phyloP scores from a whole-genome alignment of 2,888 invertebrate genomes.

The Folsomia candida region DNA sequence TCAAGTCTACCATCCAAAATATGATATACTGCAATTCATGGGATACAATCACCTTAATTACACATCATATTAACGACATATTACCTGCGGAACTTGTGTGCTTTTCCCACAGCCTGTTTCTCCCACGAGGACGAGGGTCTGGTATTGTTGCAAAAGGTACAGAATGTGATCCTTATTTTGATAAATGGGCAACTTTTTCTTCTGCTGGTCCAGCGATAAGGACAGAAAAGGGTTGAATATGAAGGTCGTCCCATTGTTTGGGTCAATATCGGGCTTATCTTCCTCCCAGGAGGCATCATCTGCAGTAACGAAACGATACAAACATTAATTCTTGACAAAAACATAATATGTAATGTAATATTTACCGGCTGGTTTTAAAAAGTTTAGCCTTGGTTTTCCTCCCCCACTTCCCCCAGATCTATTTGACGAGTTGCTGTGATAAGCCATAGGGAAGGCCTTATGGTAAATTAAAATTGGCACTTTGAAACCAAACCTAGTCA shows the following conservation, averaged over 20 bases:
- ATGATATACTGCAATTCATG: no score
- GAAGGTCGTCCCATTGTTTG: slow-evolving; percentile 63
- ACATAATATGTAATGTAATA: neutral
- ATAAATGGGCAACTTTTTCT: slow-evolving; percentile 82
- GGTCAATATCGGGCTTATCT: slow-evolving; percentile 61
- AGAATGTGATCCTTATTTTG: slow-evolving; percentile 81
- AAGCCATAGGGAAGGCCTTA: no score
- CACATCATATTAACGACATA: no score
- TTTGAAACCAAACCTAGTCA: no score
- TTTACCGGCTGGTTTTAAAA: slow-evolving; percentile 29
- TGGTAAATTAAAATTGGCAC: no score
- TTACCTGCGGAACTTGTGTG: slow-evolving; percentile 90
- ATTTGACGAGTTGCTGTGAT: no score
- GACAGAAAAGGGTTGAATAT: slow-evolving; percentile 82
- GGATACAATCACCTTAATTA: no score
- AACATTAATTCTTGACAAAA: neutral
- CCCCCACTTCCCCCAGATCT: slow-evolving; percentile 6
- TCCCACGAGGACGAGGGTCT: slow-evolving; percentile 57
- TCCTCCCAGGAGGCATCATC: slow-evolving; percentile 50
- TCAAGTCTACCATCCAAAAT: no score
- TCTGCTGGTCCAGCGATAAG: slow-evolving; percentile 77
- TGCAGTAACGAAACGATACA: neutral
- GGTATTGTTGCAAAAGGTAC: slow-evolving; percentile 70
- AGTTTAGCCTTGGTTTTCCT: slow-evolving; percentile 30
- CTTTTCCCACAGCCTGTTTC: slow-evolving; percentile 97